A percentile compares a stretch with the other conserved stretches of the same genome.
Conservation (phyloP, 2,113 vertebrate species). For the Platanista minor region DNA sequence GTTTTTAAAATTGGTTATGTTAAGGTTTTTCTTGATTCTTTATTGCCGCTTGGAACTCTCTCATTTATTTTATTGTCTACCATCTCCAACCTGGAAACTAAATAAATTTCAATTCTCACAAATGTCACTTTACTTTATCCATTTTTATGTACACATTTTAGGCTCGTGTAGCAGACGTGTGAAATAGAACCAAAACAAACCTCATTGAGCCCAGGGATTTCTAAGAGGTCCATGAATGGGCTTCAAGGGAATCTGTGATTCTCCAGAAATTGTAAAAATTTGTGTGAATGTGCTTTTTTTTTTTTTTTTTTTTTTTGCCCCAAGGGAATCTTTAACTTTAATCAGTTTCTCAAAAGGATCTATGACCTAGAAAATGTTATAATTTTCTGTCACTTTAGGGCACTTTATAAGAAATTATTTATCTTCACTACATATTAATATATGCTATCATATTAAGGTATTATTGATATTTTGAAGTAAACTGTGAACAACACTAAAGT, state of each 20-base stretch:
- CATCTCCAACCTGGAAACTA: constrained; percentile 21
- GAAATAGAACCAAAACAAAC: background rate
- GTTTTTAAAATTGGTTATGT: background rate
- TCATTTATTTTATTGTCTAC: background rate
- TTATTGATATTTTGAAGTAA: background rate
- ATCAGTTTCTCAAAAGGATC: background rate
- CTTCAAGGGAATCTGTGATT: background rate
- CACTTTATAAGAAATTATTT: background rate
- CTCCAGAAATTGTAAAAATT: background rate
- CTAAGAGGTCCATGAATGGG: constrained; percentile 41
- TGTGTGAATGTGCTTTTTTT: background rate
- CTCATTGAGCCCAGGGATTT: background rate
- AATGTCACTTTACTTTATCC: constrained; percentile 30
- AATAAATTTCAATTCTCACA: background rate
- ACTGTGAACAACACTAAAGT: background rate
- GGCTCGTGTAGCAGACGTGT: background rate
- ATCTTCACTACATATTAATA: background rate
- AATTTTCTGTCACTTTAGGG: background rate
- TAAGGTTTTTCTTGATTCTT: background rate
- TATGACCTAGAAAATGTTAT: background rate
- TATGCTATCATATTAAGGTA: background rate
- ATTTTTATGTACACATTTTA: background rate
- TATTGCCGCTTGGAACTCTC: background rate
- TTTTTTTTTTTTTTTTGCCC: background rate
- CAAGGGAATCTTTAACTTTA: background rate